phyloP scores from a whole-genome alignment of 2,888 invertebrate genomes.

The Trichopria drosophilae region DNA sequence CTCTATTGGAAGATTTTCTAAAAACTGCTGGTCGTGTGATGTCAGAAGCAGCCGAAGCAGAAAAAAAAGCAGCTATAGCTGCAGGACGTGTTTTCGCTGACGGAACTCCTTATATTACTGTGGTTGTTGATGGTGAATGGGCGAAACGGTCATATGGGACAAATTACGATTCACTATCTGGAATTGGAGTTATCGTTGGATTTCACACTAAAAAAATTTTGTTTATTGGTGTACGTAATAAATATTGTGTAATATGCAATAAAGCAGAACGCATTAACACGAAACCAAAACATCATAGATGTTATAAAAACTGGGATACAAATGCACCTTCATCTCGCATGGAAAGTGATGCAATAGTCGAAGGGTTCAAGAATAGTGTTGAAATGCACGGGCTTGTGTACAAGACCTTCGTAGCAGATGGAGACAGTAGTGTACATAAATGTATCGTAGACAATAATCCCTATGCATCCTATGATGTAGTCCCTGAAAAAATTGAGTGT shows the following conservation, averaged over 20 bases:
- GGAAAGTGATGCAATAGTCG: constrained; percentile 15
- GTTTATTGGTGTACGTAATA: constrained; percentile 40
- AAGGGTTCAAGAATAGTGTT: constrained; percentile 19
- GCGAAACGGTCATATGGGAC: constrained; percentile 28
- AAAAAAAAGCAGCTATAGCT: constrained; percentile 12
- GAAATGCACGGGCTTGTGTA: constrained; percentile 18
- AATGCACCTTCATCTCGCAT: constrained; percentile 16
- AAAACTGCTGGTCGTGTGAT: constrained; percentile 6
- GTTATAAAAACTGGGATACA: constrained; percentile 38
- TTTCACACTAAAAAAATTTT: constrained; percentile 27
- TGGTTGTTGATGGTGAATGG: constrained; percentile 31
- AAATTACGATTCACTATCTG: constrained; percentile 30
- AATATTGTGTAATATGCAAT: constrained; percentile 37
- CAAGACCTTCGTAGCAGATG: constrained; percentile 18
- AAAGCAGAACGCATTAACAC: neutral
- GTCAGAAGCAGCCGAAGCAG: constrained; percentile 8
- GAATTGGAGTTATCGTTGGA: constrained; percentile 27
- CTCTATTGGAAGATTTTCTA: constrained; percentile 3
- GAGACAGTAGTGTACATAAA: constrained; percentile 22
- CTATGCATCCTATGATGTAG: constrained; percentile 10
- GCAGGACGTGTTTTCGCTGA: constrained; percentile 17
- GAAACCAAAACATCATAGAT: constrained; percentile 12
- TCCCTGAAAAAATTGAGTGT: constrained; percentile 24
- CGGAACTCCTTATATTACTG: constrained; percentile 23
- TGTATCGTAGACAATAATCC: constrained; percentile 10